Evolutionary conservation across 2,888 invertebrate species (phyloP).

Genomic region (Melinaea marsaeus): DNA sequence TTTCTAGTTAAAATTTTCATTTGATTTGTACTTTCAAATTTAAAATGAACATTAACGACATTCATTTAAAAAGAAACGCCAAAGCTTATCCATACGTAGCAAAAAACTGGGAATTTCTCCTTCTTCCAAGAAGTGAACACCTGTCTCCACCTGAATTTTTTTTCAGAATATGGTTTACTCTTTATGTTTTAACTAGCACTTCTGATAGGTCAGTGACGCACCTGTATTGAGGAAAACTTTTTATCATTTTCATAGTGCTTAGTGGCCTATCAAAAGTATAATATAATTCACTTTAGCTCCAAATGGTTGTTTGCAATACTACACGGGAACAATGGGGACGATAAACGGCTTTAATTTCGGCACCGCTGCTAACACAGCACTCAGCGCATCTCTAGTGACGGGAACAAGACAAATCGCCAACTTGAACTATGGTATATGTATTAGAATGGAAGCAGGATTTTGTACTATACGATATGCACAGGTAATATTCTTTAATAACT

Average conservation of each 20-base stretch:
- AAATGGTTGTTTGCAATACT: conserved; percentile 87
- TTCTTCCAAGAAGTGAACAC: too few species aligned
- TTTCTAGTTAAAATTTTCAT: too few species aligned
- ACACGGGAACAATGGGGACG: conserved; percentile 78
- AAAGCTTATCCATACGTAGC: too few species aligned
- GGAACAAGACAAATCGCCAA: conserved; percentile 86
- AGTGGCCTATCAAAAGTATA: neutral
- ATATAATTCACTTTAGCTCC: conserved; percentile 79
- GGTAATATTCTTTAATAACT: conserved; percentile 38
- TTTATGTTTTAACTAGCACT: too few species aligned
- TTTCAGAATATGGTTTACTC: too few species aligned
- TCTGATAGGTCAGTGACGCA: too few species aligned
- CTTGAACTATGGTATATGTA: conserved; percentile 86
- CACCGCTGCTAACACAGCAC: conserved; percentile 76
- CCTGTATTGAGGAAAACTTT: too few species aligned
- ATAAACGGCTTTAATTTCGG: conserved; percentile 88
- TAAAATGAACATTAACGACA: too few species aligned
- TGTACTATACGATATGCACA: conserved; percentile 85
- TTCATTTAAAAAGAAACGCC: too few species aligned
- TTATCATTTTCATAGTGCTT: neutral
- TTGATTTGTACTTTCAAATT: too few species aligned
- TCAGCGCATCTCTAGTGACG: conserved; percentile 73
- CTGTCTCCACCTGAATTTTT: too few species aligned
- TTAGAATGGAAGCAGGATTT: conserved; percentile 83
- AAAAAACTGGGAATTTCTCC: too few species aligned